Evolutionary conservation across 2,797 vertebrate species (phyloP).

Genomic region (Cryptoprocta ferox): DNA sequence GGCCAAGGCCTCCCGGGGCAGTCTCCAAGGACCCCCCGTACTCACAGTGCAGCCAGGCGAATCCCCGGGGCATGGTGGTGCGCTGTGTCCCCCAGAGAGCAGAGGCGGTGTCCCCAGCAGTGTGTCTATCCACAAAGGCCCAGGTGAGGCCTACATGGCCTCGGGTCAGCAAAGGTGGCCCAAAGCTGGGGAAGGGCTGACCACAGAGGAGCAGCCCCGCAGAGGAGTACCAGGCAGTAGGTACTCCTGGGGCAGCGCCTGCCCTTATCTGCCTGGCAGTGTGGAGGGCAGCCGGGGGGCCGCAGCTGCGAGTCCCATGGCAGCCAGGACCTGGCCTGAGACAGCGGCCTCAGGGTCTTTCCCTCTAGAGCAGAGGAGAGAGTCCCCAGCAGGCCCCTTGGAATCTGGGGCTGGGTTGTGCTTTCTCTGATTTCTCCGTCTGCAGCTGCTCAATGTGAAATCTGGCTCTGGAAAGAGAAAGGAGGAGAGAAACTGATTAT

Average conservation of each 20-base stretch:
- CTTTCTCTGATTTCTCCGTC: slow-evolving; percentile 76
- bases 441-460: slow-evolving; percentile 81
- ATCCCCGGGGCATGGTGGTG: slow-evolving; percentile 75
- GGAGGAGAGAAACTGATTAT: slow-evolving; percentile 80
- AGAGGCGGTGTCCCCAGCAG: slow-evolving; percentile 44
- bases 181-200: not conserved
- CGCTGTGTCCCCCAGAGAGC: slow-evolving; percentile 31
- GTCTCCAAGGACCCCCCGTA: slow-evolving; percentile 5
- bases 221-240: not conserved
- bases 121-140: slow-evolving; percentile 44
- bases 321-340: slow-evolving; percentile 22
- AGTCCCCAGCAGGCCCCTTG: slow-evolving; percentile 64
- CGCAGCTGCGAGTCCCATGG: slow-evolving; percentile 28
- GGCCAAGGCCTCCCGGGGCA: slow-evolving; percentile 4
- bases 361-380: slow-evolving; percentile 8
- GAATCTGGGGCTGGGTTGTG: slow-evolving; percentile 71
- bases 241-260: slow-evolving; percentile 8
- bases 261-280: slow-evolving; percentile 72
- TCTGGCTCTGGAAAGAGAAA: slow-evolving; percentile 79
- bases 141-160: slow-evolving; percentile 73
- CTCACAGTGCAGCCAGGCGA: slow-evolving; percentile 77
- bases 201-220: not conserved
- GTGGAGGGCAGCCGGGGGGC: slow-evolving; percentile 11
- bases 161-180: slow-evolving; percentile 10
- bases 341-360: slow-evolving; percentile 22